These are phyloP conservation scores for Parnassius mnemosyne DNA, from an alignment of 2,888 invertebrate genomes.

Conservation along the genomic window DNA sequence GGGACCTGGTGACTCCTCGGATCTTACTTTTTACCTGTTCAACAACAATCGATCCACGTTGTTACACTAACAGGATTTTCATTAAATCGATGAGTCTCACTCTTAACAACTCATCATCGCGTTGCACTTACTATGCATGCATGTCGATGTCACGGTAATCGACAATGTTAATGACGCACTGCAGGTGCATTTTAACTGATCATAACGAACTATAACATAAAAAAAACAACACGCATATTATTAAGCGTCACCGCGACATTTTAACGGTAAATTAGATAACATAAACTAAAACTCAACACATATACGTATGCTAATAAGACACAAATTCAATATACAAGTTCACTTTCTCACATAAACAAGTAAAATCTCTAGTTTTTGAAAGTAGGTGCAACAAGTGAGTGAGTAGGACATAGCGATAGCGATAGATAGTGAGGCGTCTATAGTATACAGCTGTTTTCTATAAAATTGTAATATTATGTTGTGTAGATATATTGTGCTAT, in stretches of 20 bases:
- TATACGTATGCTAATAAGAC: conserved; percentile 48
- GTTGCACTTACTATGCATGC: conserved; percentile 40
- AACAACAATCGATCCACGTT: conserved; percentile 47
- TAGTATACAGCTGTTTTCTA: conserved; percentile 56
- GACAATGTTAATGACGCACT: conserved; percentile 44
- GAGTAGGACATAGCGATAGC: conserved; percentile 33
- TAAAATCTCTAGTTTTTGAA: conserved; percentile 64
- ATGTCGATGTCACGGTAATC: conserved; percentile 34
- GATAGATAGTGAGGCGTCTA: conserved; percentile 25
- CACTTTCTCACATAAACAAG: conserved; percentile 67
- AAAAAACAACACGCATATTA: conserved; percentile 50
- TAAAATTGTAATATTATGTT: conserved; percentile 31
- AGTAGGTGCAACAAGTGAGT: conserved; percentile 59
- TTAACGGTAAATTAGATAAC: conserved; percentile 68
- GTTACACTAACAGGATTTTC: conserved; percentile 53
- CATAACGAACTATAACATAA: conserved; percentile 55
- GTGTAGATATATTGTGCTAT: too few relatives aligned
- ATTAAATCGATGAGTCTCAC: conserved; percentile 46
- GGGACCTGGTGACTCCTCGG: conserved; percentile 52
- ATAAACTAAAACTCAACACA: conserved; percentile 43
- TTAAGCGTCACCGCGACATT: conserved; percentile 54
- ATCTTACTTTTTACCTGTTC: conserved; percentile 56
- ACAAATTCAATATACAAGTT: conserved; percentile 46
- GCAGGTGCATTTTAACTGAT: conserved; percentile 64
- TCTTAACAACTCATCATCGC: conserved; percentile 39